Base-by-base conservation (phyloP, 37 sponge, comb jelly and placozoan species). In the Eunapius fragilis region DNA sequence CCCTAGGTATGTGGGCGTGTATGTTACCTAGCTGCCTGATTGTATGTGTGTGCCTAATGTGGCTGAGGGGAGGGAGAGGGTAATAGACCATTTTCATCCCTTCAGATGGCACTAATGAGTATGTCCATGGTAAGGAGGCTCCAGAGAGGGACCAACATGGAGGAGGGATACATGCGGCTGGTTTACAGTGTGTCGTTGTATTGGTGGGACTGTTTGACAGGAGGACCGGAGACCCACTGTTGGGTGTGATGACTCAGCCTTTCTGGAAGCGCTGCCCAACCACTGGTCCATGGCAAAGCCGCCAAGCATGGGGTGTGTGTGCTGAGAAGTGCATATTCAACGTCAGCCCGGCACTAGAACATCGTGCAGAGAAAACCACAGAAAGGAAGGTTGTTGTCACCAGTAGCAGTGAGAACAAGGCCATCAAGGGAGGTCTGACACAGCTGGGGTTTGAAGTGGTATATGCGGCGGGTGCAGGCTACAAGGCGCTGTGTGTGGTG, bases 231-330 rank as follows among this genome's bases (percentile, higher is more conserved):
- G 23, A 25, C 24, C 91, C 91, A 0, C 30, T 91, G 49, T 7
- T 82, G 27, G 91, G 91, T 79, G 91, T 90, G 25, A 73, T 90
- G 32, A 87, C 80, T 41, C 91, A 90, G 80, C 91, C 91, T 30
- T 90, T 90, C 76, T 82, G 71, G 50, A 32, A 74, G 70, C 22
- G 24, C 3, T 26, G 34, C 41, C 41, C 41, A 2, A 34, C 25
- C 23, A n/a, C 38, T 5, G 75, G 71, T 24, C 23, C 30, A 3
- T 90, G 91, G 91, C 27, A 23, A 13, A 87, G 91, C 2, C 36
- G 87, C 7, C 45, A 28, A 13, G 41, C 82, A 23, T 90, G 91
- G 91, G 91, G 87, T 69, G 79, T 90, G 19, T 71, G 69, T 32
- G 24, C 28, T 49, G 84, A 34, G 17, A 72, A 24, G 24, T 33